Percentiles rank a stretch among this genome's conserved stretches.
phyloP scores from a whole-genome alignment of 2,888 invertebrate genomes.

The Eudemis profundana region DNA sequence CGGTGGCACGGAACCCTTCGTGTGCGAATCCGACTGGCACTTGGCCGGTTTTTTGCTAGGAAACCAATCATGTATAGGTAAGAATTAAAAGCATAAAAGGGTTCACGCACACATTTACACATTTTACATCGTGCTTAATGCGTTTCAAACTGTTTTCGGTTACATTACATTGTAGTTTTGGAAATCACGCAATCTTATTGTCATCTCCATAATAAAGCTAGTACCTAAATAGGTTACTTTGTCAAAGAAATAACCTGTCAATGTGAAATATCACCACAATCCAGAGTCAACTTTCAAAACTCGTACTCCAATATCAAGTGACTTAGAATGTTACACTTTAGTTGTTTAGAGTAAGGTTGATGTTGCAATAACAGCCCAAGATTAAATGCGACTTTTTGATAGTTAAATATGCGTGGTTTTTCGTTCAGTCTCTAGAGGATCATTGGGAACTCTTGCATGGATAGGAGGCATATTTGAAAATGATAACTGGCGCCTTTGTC shows the following conservation, averaged over 20 bases:
- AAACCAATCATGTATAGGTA: no score
- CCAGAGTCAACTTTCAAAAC: neutral
- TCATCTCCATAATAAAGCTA: no score
- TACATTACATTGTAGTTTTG: no score
- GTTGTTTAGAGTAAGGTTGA: neutral
- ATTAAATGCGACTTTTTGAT: neutral
- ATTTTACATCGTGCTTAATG: no score
- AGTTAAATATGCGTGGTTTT: neutral
- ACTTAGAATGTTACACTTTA: neutral
- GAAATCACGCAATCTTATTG: no score
- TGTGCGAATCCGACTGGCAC: no score
- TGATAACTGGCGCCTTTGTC: no score
- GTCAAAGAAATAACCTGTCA: conserved; percentile 18
- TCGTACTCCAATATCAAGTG: neutral
- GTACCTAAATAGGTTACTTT: conserved; percentile 7
- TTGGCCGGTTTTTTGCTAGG: no score
- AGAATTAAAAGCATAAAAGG: no score
- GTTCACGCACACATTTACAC: no score
- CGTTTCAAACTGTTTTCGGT: no score
- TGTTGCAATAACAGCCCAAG: neutral
- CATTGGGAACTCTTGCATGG: neutral
- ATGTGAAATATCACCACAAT: neutral
- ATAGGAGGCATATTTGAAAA: neutral
- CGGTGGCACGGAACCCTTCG: no score
- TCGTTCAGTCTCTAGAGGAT: neutral